Evolutionary conservation across 2,888 invertebrate species (phyloP).

Genomic region (Priocnemis perturbator): DNA sequence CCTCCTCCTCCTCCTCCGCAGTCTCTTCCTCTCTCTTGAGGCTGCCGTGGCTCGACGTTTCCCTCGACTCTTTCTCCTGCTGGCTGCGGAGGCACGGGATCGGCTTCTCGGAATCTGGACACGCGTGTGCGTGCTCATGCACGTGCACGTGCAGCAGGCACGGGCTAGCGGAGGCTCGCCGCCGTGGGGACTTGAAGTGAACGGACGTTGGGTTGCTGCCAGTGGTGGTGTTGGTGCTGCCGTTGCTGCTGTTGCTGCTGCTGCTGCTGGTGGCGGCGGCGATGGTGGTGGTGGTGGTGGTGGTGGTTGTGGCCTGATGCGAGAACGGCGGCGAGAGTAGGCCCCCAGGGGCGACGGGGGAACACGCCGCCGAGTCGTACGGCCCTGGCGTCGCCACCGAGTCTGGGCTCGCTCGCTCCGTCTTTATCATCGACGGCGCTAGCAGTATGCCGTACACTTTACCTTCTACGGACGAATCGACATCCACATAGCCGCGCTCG

Average conservation of each 20-base stretch:
- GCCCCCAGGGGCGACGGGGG: conserved; percentile 50
- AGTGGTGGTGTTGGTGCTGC: conserved; percentile 19
- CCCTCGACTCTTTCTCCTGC: conserved; percentile 45
- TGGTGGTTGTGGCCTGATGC: conserved; percentile 36
- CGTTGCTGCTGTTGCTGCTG: conserved; percentile 12
- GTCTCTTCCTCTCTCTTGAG: background rate
- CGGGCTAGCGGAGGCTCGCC: conserved; percentile 47
- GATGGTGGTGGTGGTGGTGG: background rate
- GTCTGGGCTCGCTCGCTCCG: conserved; percentile 69
- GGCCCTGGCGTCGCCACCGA: conserved; percentile 72
- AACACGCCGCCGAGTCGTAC: conserved; percentile 56
- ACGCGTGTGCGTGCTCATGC: conserved; percentile 52
- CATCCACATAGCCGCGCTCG: conserved; percentile 40
- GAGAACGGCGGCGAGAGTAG: conserved; percentile 48
- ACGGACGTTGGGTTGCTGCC: conserved; percentile 51
- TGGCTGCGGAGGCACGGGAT: conserved; percentile 33
- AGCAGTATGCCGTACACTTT: conserved; percentile 61
- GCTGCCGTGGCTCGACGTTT: conserved; percentile 25
- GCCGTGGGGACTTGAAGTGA: conserved; percentile 57
- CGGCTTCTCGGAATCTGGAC: conserved; percentile 58
- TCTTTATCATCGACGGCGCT: conserved; percentile 70
- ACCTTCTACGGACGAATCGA: conserved; percentile 53
- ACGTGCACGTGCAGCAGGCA: conserved; percentile 53
- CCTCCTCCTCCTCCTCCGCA: background rate
- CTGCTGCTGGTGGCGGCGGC: background rate